phyloP scores from a whole-genome alignment of 2,888 invertebrate genomes.

The Autographa gamma region DNA sequence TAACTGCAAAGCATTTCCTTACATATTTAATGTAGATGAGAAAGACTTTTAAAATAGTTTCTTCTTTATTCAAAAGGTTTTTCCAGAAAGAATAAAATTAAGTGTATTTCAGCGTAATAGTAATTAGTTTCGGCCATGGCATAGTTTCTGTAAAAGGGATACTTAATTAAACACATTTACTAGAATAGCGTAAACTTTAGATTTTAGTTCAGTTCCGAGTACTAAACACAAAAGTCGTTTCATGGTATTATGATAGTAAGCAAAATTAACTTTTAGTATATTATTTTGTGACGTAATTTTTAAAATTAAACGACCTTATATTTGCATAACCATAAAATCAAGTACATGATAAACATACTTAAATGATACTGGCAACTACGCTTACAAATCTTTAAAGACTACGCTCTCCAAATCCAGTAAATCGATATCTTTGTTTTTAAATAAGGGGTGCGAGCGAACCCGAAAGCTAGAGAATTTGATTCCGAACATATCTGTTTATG shows the following conservation, averaged over 20 bases:
- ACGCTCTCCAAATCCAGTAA: slow-evolving; percentile 22
- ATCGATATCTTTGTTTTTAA: slow-evolving; percentile 48
- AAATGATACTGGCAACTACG: neutral
- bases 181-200: neutral
- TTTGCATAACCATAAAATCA: neutral
- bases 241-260: neutral
- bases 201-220: neutral
- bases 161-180: neutral
- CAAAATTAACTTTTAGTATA: neutral
- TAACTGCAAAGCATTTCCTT: no score
- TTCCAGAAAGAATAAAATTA: no score
- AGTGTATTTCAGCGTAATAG: neutral
- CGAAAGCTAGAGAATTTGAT: slow-evolving; percentile 72
- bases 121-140: neutral
- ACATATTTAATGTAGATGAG: no score
- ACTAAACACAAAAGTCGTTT: neutral
- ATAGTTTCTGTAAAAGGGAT: neutral
- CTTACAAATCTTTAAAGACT: neutral
- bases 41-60: no score
- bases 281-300: neutral
- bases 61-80: no score
- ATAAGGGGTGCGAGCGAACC: slow-evolving; percentile 59
- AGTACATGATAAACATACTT: no score
- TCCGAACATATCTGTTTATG: slow-evolving; percentile 76
- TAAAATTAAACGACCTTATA: neutral